Evolutionary conservation across 2,888 invertebrate genomes (phyloP).

Genomic region (Pammene aurita): DNA sequence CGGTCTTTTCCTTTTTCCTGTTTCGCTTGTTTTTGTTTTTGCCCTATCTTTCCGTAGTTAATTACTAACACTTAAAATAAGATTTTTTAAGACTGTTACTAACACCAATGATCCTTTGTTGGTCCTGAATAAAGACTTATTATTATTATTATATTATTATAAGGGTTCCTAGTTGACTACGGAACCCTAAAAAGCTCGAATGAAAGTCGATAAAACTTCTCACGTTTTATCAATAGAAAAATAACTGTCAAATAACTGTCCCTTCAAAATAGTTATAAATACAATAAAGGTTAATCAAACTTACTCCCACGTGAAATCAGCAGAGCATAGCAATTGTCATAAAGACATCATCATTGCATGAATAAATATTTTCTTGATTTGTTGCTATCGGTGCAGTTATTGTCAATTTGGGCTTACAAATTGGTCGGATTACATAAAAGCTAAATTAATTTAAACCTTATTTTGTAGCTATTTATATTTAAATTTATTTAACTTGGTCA

Average conservation of each 20-base stretch:
- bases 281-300: conserved; percentile 25
- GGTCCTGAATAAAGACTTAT: too few species aligned
- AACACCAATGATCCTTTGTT: too few species aligned
- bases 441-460: conserved; percentile 19
- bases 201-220: conserved; percentile 1
- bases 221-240: conserved; percentile 7
- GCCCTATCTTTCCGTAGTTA: too few species aligned
- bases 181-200: not conserved
- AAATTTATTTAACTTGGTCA: not conserved
- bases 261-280: conserved; percentile 5
- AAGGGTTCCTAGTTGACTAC: too few species aligned
- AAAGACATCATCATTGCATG: conserved; percentile 33
- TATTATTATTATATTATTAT: too few species aligned
- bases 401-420: conserved; percentile 32
- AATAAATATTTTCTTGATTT: conserved; percentile 37
- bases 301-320: conserved; percentile 23
- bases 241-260: conserved; percentile 7
- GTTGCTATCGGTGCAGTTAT: conserved; percentile 28
- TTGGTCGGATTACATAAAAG: conserved; percentile 18
- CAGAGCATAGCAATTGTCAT: conserved; percentile 24
- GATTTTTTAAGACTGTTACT: too few species aligned
- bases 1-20: too few species aligned
- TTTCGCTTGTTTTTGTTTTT: too few species aligned
- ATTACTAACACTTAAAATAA: too few species aligned
- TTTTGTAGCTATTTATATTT: not conserved